Percentiles rank a stretch among this genome's conserved stretches.
phyloP scores from a whole-genome alignment of 2,113 vertebrate species.

The Chloebia gouldiae region DNA sequence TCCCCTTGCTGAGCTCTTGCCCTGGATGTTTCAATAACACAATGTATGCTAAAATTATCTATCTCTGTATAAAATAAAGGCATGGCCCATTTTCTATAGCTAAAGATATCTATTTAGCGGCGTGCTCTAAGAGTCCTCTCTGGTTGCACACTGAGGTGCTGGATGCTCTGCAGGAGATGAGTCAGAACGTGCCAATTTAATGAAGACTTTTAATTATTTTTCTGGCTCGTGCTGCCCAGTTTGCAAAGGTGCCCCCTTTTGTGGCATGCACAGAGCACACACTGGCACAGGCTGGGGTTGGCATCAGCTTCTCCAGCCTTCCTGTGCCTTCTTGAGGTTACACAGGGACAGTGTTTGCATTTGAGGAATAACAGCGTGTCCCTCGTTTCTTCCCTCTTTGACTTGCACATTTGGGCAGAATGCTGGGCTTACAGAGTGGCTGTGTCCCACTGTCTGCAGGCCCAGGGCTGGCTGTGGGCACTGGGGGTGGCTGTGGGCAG shows the following conservation, averaged over 20 bases:
- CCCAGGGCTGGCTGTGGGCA: not conserved
- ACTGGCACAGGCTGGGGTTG: not conserved
- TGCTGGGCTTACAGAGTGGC: not conserved
- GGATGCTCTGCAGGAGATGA: not conserved
- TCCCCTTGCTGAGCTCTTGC: not conserved
- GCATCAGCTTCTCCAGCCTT: slow-evolving; percentile 14
- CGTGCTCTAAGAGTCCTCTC: not conserved
- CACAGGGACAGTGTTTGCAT: slow-evolving; percentile 33
- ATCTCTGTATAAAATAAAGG: not conserved
- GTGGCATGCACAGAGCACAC: not conserved
- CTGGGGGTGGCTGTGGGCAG: not conserved
- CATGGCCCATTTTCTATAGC: not conserved
- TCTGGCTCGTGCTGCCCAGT: not conserved
- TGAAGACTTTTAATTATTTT: not conserved
- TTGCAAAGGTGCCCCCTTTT: not conserved
- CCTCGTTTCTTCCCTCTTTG: slow-evolving; percentile 13
- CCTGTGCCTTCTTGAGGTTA: not conserved
- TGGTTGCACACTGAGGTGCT: not conserved
- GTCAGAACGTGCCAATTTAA: not conserved
- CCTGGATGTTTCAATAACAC: not conserved
- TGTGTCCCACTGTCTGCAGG: not conserved
- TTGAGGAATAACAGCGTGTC: not conserved
- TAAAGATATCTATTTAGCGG: not conserved
- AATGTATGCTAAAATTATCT: not conserved
- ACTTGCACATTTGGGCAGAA: slow-evolving; percentile 2